Conservation (phyloP, 2,888 invertebrate genomes). For the Andricus curvator region DNA sequence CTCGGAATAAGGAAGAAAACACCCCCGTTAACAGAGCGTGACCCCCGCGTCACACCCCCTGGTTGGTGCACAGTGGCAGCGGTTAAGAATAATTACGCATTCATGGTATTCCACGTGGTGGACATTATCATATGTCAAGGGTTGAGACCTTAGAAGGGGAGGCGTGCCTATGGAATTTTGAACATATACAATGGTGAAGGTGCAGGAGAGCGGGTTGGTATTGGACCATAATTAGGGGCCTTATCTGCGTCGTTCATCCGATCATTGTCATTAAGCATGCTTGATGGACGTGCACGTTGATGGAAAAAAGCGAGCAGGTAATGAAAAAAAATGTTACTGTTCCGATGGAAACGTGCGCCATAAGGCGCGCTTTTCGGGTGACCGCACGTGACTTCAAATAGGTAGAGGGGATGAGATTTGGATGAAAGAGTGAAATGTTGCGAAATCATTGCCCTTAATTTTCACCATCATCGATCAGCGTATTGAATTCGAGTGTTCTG, state of each 20-base stretch:
- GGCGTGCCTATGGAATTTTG: conserved; percentile 31
- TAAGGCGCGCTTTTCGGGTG: conserved; percentile 57
- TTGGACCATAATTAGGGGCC: conserved; percentile 12
- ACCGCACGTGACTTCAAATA: conserved; percentile 49
- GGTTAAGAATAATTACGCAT: conserved; percentile 72
- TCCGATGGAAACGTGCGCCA: conserved; percentile 53
- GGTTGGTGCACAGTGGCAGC: conserved; percentile 59
- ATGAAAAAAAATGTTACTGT: conserved; percentile 22
- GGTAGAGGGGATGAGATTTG: conserved; percentile 45
- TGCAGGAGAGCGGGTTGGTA: conserved; percentile 37
- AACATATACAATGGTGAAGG: conserved; percentile 30
- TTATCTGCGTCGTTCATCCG: conserved; percentile 26
- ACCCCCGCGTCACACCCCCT: conserved; percentile 63
- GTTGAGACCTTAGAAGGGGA: conserved; percentile 52
- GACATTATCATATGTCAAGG: conserved; percentile 63
- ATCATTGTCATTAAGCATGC: conserved; percentile 29
- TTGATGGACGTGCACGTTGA: conserved; percentile 35
- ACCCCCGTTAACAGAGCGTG: conserved; percentile 71
- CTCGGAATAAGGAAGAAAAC: conserved; percentile 29
- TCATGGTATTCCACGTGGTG: conserved; percentile 64
- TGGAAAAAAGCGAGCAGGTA: conserved; percentile 47
- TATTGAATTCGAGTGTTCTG: conserved; percentile 7
- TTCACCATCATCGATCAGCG: conserved; percentile 34
- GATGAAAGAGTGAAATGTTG: conserved; percentile 50
- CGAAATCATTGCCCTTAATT: conserved; percentile 62